Evolutionary conservation across 2,113 vertebrate genomes (phyloP), one percentile per base, ranked within the genome.

Genomic region (Hiodon alosoides): DNA sequence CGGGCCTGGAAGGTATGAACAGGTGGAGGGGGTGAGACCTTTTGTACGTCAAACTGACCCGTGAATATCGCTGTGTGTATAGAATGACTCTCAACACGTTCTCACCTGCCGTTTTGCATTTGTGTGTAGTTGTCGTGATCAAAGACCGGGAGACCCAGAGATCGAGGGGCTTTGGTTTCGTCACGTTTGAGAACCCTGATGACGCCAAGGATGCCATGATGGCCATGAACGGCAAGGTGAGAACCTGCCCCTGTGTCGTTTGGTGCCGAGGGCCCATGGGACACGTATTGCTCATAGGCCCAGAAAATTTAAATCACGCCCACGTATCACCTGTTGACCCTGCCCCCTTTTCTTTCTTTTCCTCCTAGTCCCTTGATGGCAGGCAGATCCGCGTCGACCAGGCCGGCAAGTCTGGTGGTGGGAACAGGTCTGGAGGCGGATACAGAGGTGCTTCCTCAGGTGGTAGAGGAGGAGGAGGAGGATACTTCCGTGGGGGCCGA

Each of bases 151-250:
- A 96, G 73, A 95, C 94, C 0, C 91, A 94, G 77, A 84, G 92
- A 6, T 96, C 94, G 0, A 90, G 94, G 77, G 94, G 94, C 0
- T 96, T 96, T 78, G 94, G 94, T 0, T 96, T 96, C 79, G 94
- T 96, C 53, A 96, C 94, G 0, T 96, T 95, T 75, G 93, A 94
- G 78, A 96, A 94, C 81, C 93, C 94, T 13, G 93, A 95, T 2
- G 94, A 96, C 11, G 94, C 94, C 8, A 95, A 95, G 83, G 94
- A 95, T 0, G 94, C 94, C 0, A 94, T 95, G 94, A 89, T 90
- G 88, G 94, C 93, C 51, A 95, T 96, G 94, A 95, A 96, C 0
- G 94, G 94, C 51, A 96, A 94, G 90, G 94, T 96, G 78, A 88
- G 89, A 2, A 52, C 6, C n/a, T 57, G 31, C 31, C n/a, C 50